phyloP scores from a whole-genome alignment of 2,888 invertebrate species.

The Timandra comae region DNA sequence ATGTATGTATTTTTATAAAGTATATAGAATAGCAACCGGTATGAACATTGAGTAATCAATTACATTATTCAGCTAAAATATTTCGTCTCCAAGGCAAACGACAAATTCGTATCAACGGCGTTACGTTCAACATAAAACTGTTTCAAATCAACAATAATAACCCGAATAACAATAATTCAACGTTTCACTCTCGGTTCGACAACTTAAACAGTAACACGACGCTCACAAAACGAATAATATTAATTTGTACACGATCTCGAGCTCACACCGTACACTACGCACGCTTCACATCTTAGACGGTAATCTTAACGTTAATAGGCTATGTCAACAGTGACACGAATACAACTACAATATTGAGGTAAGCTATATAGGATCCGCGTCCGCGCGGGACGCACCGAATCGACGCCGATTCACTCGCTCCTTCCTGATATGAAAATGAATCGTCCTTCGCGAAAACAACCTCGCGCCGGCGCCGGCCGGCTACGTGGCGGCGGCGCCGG shows the following conservation, averaged over 20 bases:
- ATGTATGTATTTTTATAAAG: conserved; percentile 10
- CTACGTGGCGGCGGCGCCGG: conserved; percentile 4
- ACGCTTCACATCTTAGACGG: conserved; percentile 63
- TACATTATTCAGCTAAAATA: conserved; percentile 14
- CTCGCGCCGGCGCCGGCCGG: conserved; percentile 9
- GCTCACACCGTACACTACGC: conserved; percentile 50
- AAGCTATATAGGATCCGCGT: conserved; percentile 70
- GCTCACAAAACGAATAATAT: conserved; percentile 53
- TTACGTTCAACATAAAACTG: conserved; percentile 33
- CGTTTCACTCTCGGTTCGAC: conserved; percentile 31
- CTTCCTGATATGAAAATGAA: conserved; percentile 57
- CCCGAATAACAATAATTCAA: conserved; percentile 24
- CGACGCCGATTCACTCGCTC: conserved; percentile 50
- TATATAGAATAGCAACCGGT: conserved; percentile 17
- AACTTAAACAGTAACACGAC: conserved; percentile 17
- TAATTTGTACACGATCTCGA: conserved; percentile 66
- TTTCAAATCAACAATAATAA: conserved; percentile 43
- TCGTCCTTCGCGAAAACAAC: conserved; percentile 33
- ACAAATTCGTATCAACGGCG: conserved; percentile 33
- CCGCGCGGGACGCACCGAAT: conserved; percentile 41
- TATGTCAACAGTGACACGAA: conserved; percentile 70
- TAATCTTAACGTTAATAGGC: conserved; percentile 74
- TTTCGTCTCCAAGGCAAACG: conserved; percentile 32
- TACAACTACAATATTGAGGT: conserved; percentile 72
- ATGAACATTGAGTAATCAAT: conserved; percentile 36